Percentiles rank a stretch among this genome's conserved stretches.
These are phyloP conservation scores for Sitobion miscanthi DNA, from an alignment of 1,140 invertebrate genomes.

Conservation along the genomic window DNA sequence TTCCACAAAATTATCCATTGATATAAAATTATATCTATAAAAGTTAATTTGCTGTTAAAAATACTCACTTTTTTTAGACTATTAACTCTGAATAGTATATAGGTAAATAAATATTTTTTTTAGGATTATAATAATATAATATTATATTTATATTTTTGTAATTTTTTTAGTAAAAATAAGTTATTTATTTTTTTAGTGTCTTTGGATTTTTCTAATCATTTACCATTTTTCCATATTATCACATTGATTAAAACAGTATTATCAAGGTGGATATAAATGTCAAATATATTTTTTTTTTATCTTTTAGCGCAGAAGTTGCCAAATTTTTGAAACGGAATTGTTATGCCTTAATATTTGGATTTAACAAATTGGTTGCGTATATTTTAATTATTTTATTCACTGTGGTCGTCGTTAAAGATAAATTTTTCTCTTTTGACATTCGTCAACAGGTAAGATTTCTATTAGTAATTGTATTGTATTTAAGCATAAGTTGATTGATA, in stretches of 20 bases:
- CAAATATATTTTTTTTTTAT: background rate
- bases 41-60: background rate
- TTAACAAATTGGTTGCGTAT: constrained; percentile 66
- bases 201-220: too few species aligned
- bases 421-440: constrained; percentile 34
- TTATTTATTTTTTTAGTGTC: too few species aligned
- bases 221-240: too few species aligned
- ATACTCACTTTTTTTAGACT: too few species aligned
- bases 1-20: background rate
- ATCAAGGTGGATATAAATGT: too few species aligned
- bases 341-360: constrained; percentile 67
- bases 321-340: constrained; percentile 63
- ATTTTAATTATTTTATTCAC: constrained; percentile 59
- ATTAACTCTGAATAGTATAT: too few species aligned
- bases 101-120: too few species aligned
- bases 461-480: background rate
- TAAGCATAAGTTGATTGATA: background rate
- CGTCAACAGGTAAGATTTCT: constrained; percentile 30
- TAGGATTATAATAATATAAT: too few species aligned
- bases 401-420: background rate
- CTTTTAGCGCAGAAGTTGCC: constrained; percentile 65
- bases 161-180: too few species aligned
- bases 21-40: background rate
- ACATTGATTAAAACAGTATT: too few species aligned
- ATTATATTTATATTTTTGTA: too few species aligned